Base-by-base conservation (phyloP, 2,797 vertebrate species). In the Hapalemur alaotrensis region DNA sequence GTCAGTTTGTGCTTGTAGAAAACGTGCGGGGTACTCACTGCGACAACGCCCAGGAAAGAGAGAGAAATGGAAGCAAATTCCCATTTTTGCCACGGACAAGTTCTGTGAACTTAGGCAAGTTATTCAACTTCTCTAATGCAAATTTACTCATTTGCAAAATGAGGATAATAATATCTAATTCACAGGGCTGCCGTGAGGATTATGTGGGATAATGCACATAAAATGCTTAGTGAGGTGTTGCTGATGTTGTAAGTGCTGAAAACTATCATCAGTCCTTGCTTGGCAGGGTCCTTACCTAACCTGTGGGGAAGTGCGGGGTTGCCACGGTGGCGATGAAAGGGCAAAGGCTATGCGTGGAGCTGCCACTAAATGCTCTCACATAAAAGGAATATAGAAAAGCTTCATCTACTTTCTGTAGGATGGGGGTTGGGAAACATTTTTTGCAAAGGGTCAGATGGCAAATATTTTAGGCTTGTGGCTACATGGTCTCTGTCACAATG, bases 71-170 rank as follows among this genome's bases (percentile, higher is more conserved):
- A 50, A 48, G 69, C 38, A 63, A 61, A 84, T 48, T 57, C 67
- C 61, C 43, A 41, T 76, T 59, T 88, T 61, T 94, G 80, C 54
- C 75, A 48, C 52, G 43, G 61, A n/a, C 54, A 43, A 73, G 73
- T 81, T 63, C 73, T 59, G 30, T 4, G 54, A 85, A 81, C 25
- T 67, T 46, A 25, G 67, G 15, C 43, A 38, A 4, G 22, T 83
- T 75, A 76, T 80, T 80, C 83, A 73, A 61, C 35, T 46, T 88
- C 52, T 46, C 59, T 65, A 41, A 72, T 52, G 43, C 89, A 75
- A 93, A 89, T 76, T 6, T 54, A 63, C 50, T 94, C 78, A 50
- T 52, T 94, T 93, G 88, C 65, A 63, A 63, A 89, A 57, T 35
- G 8, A 79, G n/a, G 38, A 46, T 48, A 50, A 78, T 48, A 30